phyloP scores from a whole-genome alignment of 2,113 vertebrate species.

The Pithys albifrons region DNA sequence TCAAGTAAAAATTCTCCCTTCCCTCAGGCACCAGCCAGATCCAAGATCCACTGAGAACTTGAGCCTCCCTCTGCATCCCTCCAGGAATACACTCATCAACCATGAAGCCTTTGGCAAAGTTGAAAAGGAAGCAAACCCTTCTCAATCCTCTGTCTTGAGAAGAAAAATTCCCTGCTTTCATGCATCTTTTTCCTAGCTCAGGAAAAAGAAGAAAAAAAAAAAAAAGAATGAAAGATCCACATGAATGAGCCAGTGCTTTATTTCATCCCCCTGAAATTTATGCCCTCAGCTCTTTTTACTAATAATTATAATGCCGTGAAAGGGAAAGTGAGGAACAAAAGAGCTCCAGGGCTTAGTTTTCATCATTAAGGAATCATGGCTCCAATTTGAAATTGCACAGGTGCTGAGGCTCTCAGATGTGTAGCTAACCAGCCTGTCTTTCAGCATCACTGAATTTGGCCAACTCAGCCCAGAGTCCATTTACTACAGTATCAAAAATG shows the following conservation, averaged over 20 bases:
- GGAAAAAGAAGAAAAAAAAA: neutral
- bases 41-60: neutral
- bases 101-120: neutral
- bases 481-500: constrained; percentile 27
- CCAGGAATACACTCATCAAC: neutral
- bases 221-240: neutral
- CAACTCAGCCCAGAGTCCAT: constrained; percentile 1
- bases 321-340: neutral
- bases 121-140: neutral
- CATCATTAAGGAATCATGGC: neutral
- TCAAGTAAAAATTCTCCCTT: neutral
- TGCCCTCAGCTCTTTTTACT: neutral
- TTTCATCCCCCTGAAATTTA: neutral
- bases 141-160: neutral
- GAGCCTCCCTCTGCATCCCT: neutral
- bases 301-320: neutral
- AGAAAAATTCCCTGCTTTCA: neutral
- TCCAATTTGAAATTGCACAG: neutral
- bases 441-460: constrained; percentile 32
- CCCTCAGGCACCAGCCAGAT: neutral
- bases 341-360: neutral
- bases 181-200: neutral
- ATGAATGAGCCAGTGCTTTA: neutral
- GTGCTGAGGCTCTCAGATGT: neutral
- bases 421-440: neutral